Conservation (phyloP, 2,888 invertebrate genomes). For the Pycnomerus fuliginosus region DNA sequence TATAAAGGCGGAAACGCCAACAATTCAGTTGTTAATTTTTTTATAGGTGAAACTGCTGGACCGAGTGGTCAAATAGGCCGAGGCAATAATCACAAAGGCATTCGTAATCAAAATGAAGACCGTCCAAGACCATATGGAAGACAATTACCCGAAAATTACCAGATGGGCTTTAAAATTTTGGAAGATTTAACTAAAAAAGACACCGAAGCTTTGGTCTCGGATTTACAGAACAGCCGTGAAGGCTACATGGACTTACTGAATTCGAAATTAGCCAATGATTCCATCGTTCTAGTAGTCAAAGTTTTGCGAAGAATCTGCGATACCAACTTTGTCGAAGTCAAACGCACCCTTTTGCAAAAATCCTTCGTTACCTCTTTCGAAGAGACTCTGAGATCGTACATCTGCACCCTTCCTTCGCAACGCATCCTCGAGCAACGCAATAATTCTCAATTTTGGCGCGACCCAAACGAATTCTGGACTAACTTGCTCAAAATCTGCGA, state of each 20-base stretch:
- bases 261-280: conserved; percentile 53
- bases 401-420: conserved; percentile 15
- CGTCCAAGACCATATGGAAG: too few species aligned
- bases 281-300: conserved; percentile 54
- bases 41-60: too few species aligned
- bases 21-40: too few species aligned
- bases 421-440: conserved; percentile 16
- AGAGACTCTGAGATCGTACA: conserved; percentile 8
- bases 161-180: neutral
- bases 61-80: too few species aligned
- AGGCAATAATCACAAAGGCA: too few species aligned
- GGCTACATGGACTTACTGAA: conserved; percentile 56
- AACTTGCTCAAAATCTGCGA: conserved; percentile 38
- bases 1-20: too few species aligned
- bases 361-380: conserved; percentile 29
- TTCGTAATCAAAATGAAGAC: too few species aligned
- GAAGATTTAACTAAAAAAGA: conserved; percentile 4
- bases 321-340: conserved; percentile 29
- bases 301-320: conserved; percentile 52
- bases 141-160: too few species aligned
- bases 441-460: conserved; percentile 29
- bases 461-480: conserved; percentile 34
- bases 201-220: conserved; percentile 7
- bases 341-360: conserved; percentile 27
- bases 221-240: conserved; percentile 34